Conservation (phyloP, 1,140 invertebrate species). For the Ridgeia piscesae region DNA sequence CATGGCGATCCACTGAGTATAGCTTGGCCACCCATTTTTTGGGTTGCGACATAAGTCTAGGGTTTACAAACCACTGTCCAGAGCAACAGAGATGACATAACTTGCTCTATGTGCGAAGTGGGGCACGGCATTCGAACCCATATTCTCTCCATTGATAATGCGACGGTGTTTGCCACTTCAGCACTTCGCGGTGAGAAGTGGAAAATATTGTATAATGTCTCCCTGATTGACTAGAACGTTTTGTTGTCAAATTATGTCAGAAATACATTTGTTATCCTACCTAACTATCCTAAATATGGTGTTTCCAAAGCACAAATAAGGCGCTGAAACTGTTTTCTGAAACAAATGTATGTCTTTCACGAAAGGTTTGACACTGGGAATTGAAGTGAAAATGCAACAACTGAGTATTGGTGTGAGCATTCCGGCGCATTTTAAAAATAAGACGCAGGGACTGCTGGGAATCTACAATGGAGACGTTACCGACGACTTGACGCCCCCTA, state of each 20-base stretch:
- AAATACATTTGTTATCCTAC: neutral
- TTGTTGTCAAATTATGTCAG: neutral
- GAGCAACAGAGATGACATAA: too few relatives aligned
- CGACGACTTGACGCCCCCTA: neutral
- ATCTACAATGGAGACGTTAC: neutral
- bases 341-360: neutral
- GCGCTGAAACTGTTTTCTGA: neutral
- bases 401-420: neutral
- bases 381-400: conserved; percentile 1
- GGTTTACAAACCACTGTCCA: too few relatives aligned
- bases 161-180: too few relatives aligned
- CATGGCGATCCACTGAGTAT: too few relatives aligned
- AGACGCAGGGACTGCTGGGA: neutral
- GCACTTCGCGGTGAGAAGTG: too few relatives aligned
- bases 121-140: too few relatives aligned
- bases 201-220: too few relatives aligned
- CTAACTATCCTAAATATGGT: neutral
- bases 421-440: neutral
- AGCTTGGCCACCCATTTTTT: too few relatives aligned
- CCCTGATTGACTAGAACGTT: neutral
- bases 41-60: too few relatives aligned
- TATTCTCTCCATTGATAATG: too few relatives aligned
- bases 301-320: too few relatives aligned
- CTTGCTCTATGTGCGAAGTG: too few relatives aligned
- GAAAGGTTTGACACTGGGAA: neutral